Evolutionary conservation across 2,113 vertebrate species (phyloP).

Genomic region (Oncorhynchus keta): DNA sequence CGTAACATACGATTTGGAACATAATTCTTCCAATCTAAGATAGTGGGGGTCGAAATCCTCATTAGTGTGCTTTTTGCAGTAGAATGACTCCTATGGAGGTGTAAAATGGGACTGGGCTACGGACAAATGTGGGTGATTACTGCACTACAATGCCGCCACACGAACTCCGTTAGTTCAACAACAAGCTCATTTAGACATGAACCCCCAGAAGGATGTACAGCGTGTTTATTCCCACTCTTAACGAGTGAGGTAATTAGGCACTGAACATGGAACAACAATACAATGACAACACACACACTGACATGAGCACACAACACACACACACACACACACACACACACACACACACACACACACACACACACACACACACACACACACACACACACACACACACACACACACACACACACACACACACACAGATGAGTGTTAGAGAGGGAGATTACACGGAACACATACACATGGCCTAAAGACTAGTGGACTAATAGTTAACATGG

Average conservation of each 20-base stretch:
- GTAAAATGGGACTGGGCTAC: neutral
- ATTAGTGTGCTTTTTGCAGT: too few relatives aligned
- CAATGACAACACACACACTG: constrained; percentile 10
- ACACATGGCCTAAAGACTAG: too few relatives aligned
- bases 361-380: neutral
- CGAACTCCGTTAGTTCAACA: constrained; percentile 7
- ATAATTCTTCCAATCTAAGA: too few relatives aligned
- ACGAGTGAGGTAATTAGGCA: constrained; percentile 38
- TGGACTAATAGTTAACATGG: too few relatives aligned
- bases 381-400: neutral
- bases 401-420: constrained; percentile 14
- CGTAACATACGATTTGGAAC: too few relatives aligned
- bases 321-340: neutral
- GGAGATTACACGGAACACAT: too few relatives aligned
- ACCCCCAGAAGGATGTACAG: constrained; percentile 15
- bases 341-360: neutral
- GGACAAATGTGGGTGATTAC: neutral
- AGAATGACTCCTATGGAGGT: too few relatives aligned
- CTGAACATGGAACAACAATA: constrained; percentile 27
- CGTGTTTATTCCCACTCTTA: constrained; percentile 22
- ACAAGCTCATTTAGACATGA: constrained; percentile 40
- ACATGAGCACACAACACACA: neutral
- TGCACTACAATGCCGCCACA: neutral
- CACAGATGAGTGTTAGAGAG: neutral
- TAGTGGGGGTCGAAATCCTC: too few relatives aligned